These are phyloP conservation scores for Orius laevigatus DNA, from an alignment of 1,140 invertebrate species.

Conservation along the genomic window DNA sequence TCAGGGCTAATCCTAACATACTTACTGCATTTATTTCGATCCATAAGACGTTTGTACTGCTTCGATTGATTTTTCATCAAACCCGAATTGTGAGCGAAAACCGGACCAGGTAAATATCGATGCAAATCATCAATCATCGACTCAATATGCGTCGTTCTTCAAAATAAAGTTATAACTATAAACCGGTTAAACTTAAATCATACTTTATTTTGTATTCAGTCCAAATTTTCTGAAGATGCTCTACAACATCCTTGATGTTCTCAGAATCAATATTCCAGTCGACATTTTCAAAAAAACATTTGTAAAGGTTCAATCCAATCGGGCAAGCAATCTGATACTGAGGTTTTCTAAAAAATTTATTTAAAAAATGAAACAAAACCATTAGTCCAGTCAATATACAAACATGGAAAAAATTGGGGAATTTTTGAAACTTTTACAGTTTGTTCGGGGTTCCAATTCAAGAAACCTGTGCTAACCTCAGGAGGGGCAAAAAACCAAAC, in stretches of 20 bases:
- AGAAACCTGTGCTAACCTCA: background rate
- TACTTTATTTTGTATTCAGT: conserved; percentile 52
- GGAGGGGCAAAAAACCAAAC: conserved; percentile 9
- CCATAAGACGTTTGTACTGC: background rate
- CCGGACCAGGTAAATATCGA: background rate
- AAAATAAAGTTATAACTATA: background rate
- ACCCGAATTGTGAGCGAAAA: background rate
- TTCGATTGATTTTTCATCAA: background rate
- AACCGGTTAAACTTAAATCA: background rate
- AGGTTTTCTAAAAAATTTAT: conserved; percentile 52
- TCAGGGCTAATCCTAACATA: too few species aligned
- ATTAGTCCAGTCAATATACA: background rate
- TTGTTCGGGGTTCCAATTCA: background rate
- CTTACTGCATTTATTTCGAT: background rate
- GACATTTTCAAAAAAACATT: conserved; percentile 42
- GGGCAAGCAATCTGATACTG: conserved; percentile 85
- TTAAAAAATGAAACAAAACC: background rate
- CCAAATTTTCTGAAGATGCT: conserved; percentile 58
- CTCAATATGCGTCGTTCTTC: background rate
- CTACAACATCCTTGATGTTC: conserved; percentile 39
- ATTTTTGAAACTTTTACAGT: too few species aligned
- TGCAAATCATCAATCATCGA: background rate
- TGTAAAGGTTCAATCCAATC: conserved; percentile 73
- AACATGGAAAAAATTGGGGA: background rate
- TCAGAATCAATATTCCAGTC: conserved; percentile 51